Evolutionary conservation across 2,888 invertebrate genomes (phyloP).

Genomic region (Serripes groenlandicus): DNA sequence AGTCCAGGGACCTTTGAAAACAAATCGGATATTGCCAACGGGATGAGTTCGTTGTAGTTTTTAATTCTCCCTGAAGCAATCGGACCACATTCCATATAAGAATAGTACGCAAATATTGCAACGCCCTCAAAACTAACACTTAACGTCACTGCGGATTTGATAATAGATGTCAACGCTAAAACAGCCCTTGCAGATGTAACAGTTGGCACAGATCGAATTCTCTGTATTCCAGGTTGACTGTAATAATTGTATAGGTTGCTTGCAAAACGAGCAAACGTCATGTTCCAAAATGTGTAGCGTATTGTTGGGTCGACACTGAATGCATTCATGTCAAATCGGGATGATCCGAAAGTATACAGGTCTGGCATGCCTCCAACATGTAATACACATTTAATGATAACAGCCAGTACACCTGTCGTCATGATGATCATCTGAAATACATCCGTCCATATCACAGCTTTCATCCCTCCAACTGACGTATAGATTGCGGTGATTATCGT

Average conservation of each 20-base stretch:
- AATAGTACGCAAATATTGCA: constrained; percentile 47
- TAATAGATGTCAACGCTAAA: constrained; percentile 20
- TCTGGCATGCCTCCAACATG: constrained; percentile 18
- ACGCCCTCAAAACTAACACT: constrained; percentile 33
- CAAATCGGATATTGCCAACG: constrained; percentile 38
- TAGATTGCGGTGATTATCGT: constrained; percentile 41
- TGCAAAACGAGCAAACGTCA: constrained; percentile 25
- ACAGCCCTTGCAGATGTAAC: constrained; percentile 14
- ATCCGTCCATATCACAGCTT: constrained; percentile 57
- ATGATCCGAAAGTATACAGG: constrained; percentile 6
- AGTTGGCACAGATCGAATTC: constrained; percentile 33
- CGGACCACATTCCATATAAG: constrained; percentile 42
- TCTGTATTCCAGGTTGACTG: constrained; percentile 48
- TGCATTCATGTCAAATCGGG: constrained; percentile 25
- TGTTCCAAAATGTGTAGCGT: constrained; percentile 46
- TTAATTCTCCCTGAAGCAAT: constrained; percentile 18
- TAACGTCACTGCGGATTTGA: constrained; percentile 6
- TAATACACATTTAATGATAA: constrained; percentile 19
- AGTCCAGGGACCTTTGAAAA: constrained; percentile 45
- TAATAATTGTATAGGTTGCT: constrained; percentile 16
- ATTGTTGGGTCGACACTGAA: constrained; percentile 49
- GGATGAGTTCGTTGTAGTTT: constrained; percentile 50
- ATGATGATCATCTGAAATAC: constrained; percentile 42
- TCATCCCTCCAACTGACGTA: constrained; percentile 51
- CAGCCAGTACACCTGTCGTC: constrained; percentile 41